Conservation (phyloP, 2,888 invertebrate species). For the Linnaemya vulpina region DNA sequence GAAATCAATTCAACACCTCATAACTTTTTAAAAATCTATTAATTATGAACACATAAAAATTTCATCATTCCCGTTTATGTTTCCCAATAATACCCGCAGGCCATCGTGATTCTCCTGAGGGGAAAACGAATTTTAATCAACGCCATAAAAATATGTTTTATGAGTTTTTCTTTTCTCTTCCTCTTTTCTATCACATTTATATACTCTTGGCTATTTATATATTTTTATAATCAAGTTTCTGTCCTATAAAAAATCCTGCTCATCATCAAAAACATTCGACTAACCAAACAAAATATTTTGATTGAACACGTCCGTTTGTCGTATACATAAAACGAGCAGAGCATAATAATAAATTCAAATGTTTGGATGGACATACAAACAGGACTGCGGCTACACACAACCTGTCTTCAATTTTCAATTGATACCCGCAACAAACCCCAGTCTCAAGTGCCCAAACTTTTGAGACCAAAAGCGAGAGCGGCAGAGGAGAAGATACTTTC, state of each 20-base stretch:
- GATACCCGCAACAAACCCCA: constrained; percentile 33
- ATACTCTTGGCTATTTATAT: constrained; percentile 4
- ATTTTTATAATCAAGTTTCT: constrained; percentile 47
- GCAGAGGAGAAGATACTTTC: background rate
- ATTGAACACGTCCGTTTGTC: constrained; percentile 76
- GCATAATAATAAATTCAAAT: constrained; percentile 73
- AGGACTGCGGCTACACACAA: background rate
- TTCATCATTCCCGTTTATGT: constrained; percentile 29
- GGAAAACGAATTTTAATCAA: constrained; percentile 73
- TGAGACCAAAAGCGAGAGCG: background rate
- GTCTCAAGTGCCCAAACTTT: constrained; percentile 10
- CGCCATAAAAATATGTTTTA: constrained; percentile 75
- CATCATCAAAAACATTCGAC: constrained; percentile 60
- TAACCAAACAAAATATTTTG: constrained; percentile 74
- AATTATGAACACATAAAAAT: constrained; percentile 69
- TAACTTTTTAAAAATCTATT: constrained; percentile 66
- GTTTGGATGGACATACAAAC: background rate
- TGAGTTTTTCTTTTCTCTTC: constrained; percentile 52
- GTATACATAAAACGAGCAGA: constrained; percentile 70
- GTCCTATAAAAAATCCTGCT: constrained; percentile 57
- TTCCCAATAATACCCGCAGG: constrained; percentile 18
- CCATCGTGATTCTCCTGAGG: background rate
- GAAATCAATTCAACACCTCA: constrained; percentile 72
- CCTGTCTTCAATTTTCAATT: constrained; percentile 13
- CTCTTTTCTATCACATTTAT: background rate